Percentiles rank a stretch among this genome's conserved stretches.
Conservation (phyloP, 1,140 invertebrate genomes). For the Leguminivora glycinivorella region DNA sequence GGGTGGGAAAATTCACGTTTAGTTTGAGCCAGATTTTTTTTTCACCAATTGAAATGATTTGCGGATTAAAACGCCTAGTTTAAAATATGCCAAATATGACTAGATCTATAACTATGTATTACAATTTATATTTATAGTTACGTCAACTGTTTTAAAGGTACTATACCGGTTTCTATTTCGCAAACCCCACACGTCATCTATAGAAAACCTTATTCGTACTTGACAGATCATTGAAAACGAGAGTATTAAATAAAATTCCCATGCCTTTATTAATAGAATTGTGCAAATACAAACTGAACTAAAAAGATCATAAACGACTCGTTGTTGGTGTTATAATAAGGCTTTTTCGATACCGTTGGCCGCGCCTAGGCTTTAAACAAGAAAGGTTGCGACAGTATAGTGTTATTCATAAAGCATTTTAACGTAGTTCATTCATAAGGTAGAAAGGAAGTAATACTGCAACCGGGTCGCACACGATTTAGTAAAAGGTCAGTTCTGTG, state of each 20-base stretch:
- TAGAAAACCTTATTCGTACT: neutral
- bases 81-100: no score
- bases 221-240: constrained; percentile 10
- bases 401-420: neutral
- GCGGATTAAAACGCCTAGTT: no score
- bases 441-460: no score
- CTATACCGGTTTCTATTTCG: neutral
- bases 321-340: neutral
- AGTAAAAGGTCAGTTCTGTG: no score
- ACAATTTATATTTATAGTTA: no score
- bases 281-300: neutral
- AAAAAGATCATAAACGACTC: neutral
- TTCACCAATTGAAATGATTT: neutral
- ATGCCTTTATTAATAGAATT: constrained; percentile 5
- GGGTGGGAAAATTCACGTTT: neutral
- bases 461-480: no score
- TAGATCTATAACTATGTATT: no score
- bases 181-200: neutral
- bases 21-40: neutral
- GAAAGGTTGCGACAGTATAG: neutral
- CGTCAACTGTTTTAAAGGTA: neutral
- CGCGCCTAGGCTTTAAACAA: neutral
- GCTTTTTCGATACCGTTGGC: neutral
- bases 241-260: constrained; percentile 6
- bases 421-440: neutral